Base-by-base conservation (phyloP, 1,140 invertebrate genomes). In the Anoplolepis gracilipes region DNA sequence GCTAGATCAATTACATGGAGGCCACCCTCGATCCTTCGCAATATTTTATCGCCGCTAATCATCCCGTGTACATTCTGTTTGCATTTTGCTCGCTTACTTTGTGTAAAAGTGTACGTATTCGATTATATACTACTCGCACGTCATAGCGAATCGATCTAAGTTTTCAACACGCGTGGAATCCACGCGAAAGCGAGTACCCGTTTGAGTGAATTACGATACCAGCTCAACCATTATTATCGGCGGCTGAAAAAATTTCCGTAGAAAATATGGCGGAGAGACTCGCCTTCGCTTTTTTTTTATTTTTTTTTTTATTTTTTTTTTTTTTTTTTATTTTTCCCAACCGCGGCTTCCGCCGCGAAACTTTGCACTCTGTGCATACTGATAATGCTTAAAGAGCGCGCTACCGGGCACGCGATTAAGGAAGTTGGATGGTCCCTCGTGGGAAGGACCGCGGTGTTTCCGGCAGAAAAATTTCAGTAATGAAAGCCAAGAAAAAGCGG, bases 391-490 rank as follows among this genome's bases (percentile, higher is more conserved):
- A 85, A 88, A 84, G 57, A 88, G 87, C 67, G 70, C 85, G 73
- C 77, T 77, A 79, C 76, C 64, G 64, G 62, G 46, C 62, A 59
- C 57, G 73, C 78, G 82, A 88, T 89, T 89, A 89, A 89, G 87
- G 79, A 89, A 88, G 85, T 88, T 88, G 87, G 73, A 88, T 79
- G 42, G 84, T 88, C 84, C 57, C 61, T 72, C 57, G 61, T 79
- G 70, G 64, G 39, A 85, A 72, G 70, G 65, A 75, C 49, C 42
- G 49, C 59, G 75, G 57, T 65, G 76, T 89, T 89, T 85, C 57
- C 70, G 55, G 78, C 65, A 75, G 87, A 89, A 89, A 88, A 89
- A 89, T 89, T 75, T 88, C 87, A 86, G 78, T 86, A 89, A 88
- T 87, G 85, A 70, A 86, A 81, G 84, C 65, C 76, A 64, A 72